Conservation (phyloP, 2,888 invertebrate species). For the Apamea crenata region DNA sequence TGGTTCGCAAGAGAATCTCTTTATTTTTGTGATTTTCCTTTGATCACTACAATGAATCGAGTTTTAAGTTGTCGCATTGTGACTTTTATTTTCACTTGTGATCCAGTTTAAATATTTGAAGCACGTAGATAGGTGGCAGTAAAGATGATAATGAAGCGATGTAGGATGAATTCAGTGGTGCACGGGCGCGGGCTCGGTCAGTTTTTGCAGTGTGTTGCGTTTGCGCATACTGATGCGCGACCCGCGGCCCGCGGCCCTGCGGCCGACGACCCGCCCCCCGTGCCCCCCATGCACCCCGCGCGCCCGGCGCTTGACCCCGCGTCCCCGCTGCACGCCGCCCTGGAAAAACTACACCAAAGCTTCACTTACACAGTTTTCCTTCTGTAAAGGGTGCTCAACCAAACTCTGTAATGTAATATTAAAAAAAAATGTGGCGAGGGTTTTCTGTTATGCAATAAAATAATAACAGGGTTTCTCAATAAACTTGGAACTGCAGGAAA, state of each 20-base stretch:
- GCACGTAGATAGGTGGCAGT: slow-evolving; percentile 64
- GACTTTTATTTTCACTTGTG: slow-evolving; percentile 53
- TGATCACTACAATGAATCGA: slow-evolving; percentile 23
- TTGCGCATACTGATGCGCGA: slow-evolving; percentile 84
- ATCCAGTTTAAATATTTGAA: slow-evolving; percentile 59
- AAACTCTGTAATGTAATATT: not conserved
- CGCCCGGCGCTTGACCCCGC: slow-evolving; percentile 83
- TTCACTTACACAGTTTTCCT: slow-evolving; percentile 32
- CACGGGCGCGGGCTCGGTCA: slow-evolving; percentile 67
- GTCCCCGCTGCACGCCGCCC: slow-evolving; percentile 77
- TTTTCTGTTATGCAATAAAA: not conserved
- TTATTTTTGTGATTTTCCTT: slow-evolving; percentile 23
- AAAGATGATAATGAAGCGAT: slow-evolving; percentile 71
- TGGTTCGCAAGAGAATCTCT: slow-evolving; percentile 12
- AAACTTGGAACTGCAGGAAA: not conserved
- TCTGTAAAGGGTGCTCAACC: not conserved
- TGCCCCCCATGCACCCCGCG: slow-evolving; percentile 51
- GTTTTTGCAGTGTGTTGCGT: slow-evolving; percentile 82
- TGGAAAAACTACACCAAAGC: slow-evolving; percentile 61
- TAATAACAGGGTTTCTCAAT: not conserved
- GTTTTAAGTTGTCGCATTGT: slow-evolving; percentile 38
- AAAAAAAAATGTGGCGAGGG: too few relatives aligned
- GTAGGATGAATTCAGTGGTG: slow-evolving; percentile 76
- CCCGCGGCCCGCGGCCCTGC: slow-evolving; percentile 68
- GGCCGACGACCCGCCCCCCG: slow-evolving; percentile 81